Conservation (phyloP, 2,888 invertebrate genomes). For the Andricus quercusramuli region DNA sequence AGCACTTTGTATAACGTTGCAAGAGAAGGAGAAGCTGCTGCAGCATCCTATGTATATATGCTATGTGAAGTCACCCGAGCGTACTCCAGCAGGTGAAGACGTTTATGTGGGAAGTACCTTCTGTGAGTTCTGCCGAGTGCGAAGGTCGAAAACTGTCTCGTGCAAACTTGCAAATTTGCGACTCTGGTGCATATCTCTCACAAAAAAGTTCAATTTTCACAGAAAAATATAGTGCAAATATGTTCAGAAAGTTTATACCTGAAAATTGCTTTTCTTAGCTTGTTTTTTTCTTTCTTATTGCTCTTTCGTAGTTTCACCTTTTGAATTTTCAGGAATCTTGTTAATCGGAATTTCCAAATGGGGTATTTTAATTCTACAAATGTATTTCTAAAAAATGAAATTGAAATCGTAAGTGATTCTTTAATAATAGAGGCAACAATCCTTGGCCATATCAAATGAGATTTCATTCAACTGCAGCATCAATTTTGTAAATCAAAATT, state of each 20-base stretch:
- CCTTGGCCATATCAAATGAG: too few relatives aligned
- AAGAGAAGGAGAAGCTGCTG: constrained; percentile 6
- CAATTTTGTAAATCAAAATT: too few relatives aligned
- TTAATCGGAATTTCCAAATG: too few relatives aligned
- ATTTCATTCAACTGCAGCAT: too few relatives aligned
- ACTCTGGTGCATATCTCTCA: neutral
- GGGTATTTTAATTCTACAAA: too few relatives aligned
- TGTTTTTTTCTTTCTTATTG: too few relatives aligned
- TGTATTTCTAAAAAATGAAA: too few relatives aligned
- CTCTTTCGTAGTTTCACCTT: too few relatives aligned
- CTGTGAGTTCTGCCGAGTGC: constrained; percentile 44
- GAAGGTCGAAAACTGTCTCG: constrained; percentile 63
- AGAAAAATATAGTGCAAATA: constrained; percentile 1
- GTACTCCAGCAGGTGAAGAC: constrained; percentile 68
- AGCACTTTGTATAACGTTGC: constrained; percentile 42
- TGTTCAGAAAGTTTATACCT: neutral
- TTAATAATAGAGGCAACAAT: too few relatives aligned
- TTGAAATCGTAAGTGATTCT: too few relatives aligned
- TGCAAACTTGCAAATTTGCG: constrained; percentile 48
- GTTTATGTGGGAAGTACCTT: constrained; percentile 63
- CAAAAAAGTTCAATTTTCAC: neutral
- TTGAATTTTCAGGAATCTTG: too few relatives aligned
- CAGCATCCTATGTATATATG: constrained; percentile 27
- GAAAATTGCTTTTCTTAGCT: neutral
- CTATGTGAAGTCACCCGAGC: constrained; percentile 61